Conservation (phyloP, 2,113 vertebrate species). For the Pelecanoides urinatrix region DNA sequence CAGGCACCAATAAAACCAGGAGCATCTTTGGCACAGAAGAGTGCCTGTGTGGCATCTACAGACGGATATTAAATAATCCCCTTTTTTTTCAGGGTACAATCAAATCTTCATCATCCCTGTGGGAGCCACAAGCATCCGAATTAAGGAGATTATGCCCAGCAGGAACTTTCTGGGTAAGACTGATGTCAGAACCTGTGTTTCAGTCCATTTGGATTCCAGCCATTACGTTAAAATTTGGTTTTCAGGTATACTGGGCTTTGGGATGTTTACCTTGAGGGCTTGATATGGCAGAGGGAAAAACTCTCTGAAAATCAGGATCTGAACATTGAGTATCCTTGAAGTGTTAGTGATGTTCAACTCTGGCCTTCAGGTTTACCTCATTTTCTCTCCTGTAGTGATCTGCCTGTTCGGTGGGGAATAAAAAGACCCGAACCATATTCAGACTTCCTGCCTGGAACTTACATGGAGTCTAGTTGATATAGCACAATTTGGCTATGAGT, state of each 20-base stretch:
- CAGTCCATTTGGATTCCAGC: not conserved
- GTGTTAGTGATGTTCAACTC: not conserved
- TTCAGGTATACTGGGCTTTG: not conserved
- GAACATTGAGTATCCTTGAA: not conserved
- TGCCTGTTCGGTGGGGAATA: not conserved
- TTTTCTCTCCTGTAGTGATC: not conserved
- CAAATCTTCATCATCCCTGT: constrained; percentile 89
- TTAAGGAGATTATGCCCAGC: constrained; percentile 85
- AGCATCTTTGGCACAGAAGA: not conserved
- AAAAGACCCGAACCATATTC: not conserved
- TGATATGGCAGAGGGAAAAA: not conserved
- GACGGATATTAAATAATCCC: not conserved
- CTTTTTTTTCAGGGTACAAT: constrained; percentile 85
- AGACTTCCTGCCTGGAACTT: not conserved
- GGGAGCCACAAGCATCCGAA: constrained; percentile 88
- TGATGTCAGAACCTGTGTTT: not conserved
- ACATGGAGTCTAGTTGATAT: not conserved
- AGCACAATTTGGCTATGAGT: not conserved
- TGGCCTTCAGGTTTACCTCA: not conserved
- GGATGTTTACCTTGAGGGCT: not conserved
- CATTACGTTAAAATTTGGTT: not conserved
- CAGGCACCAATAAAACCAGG: not conserved
- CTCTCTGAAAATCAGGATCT: not conserved
- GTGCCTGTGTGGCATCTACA: not conserved
- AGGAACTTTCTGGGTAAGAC: constrained; percentile 92